Evolutionary conservation across 2,888 invertebrate species (phyloP).

Genomic region (Pogonocherus hispidulus): DNA sequence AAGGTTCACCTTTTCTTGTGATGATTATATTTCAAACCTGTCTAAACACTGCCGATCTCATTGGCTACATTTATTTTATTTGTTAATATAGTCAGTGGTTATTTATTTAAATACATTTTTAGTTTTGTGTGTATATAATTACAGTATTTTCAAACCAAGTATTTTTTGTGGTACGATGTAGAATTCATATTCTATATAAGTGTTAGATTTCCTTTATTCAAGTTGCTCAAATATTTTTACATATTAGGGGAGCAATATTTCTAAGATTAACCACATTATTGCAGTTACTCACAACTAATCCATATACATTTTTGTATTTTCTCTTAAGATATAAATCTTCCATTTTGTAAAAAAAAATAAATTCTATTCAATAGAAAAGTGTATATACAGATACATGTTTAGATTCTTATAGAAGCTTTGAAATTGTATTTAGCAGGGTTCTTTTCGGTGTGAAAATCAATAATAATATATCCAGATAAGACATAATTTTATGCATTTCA

Average conservation of each 20-base stretch:
- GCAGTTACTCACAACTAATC: constrained; percentile 31
- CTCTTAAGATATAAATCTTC: constrained; percentile 51
- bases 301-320: constrained; percentile 43
- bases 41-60: constrained; percentile 41
- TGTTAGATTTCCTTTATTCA: constrained; percentile 31
- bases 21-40: constrained; percentile 16
- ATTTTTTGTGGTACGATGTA: not conserved
- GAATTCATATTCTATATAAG: not conserved
- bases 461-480: constrained; percentile 34
- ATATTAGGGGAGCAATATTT: constrained; percentile 58
- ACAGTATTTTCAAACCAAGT: not conserved
- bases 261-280: constrained; percentile 38
- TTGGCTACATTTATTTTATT: constrained; percentile 22
- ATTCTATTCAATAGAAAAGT: constrained; percentile 43
- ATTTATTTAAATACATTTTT: not conserved
- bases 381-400: constrained; percentile 54
- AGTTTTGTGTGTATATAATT: not conserved
- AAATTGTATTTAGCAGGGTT: constrained; percentile 59
- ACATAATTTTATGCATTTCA: constrained; percentile 47
- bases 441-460: constrained; percentile 48
- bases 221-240: constrained; percentile 50
- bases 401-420: constrained; percentile 57
- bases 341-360: constrained; percentile 52
- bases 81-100: not conserved
- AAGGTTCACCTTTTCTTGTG: constrained; percentile 3